phyloP scores from a whole-genome alignment of 2,888 invertebrate species.

The Volucella bombylans region DNA sequence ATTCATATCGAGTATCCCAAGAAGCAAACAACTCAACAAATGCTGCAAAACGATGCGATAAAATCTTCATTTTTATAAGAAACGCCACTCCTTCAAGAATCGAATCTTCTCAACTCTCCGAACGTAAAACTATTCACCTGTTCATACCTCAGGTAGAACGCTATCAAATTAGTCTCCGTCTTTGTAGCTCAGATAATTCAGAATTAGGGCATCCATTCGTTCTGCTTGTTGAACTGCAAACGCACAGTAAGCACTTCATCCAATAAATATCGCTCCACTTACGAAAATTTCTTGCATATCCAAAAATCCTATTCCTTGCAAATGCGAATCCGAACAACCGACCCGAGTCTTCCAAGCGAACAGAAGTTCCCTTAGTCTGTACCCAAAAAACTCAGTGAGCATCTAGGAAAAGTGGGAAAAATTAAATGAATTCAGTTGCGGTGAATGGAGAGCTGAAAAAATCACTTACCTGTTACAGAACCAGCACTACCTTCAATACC shows the following conservation, averaged over 20 bases:
- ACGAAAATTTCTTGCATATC: neutral
- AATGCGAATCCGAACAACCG: constrained; percentile 17
- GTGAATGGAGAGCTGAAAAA: constrained; percentile 47
- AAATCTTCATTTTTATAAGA: neutral
- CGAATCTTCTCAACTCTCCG: neutral
- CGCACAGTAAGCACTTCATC: constrained; percentile 68
- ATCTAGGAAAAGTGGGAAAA: neutral
- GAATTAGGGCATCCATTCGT: constrained; percentile 68
- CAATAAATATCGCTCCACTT: constrained; percentile 47
- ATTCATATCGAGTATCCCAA: constrained; percentile 3
- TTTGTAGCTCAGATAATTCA: constrained; percentile 40
- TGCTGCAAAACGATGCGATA: neutral
- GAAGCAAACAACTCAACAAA: neutral
- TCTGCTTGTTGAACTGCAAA: constrained; percentile 68
- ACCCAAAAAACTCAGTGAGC: neutral
- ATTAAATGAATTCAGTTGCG: constrained; percentile 44
- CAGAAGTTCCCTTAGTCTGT: constrained; percentile 1
- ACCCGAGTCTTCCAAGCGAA: constrained; percentile 5
- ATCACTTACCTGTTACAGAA: constrained; percentile 65
- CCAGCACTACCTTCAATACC: constrained; percentile 15
- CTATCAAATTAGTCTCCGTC: constrained; percentile 48
- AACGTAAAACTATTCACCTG: neutral
- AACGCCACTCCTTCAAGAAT: neutral
- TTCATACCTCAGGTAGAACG: neutral
- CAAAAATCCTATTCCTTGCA: neutral